These are phyloP conservation scores for Dromiciops gliroides DNA, from an alignment of 2,113 vertebrate species.

Conservation along the genomic window DNA sequence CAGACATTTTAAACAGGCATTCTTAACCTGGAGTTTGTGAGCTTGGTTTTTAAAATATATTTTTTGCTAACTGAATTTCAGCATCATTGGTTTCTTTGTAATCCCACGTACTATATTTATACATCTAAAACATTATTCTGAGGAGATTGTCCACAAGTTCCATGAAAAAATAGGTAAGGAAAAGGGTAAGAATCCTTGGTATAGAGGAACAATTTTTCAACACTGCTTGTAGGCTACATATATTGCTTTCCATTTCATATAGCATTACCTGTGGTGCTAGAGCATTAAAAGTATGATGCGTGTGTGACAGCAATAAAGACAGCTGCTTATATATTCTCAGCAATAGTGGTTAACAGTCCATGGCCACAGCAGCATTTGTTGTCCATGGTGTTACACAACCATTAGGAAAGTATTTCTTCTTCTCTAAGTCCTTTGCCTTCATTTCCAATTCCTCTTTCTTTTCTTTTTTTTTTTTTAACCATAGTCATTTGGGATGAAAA, in stretches of 20 bases:
- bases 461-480: neutral
- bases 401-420: constrained; percentile 66
- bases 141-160: neutral
- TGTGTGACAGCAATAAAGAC: constrained; percentile 59
- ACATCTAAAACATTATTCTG: neutral
- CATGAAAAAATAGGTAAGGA: neutral
- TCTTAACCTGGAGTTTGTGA: neutral
- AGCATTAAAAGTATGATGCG: constrained; percentile 75
- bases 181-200: neutral
- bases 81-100: neutral
- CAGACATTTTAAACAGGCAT: neutral
- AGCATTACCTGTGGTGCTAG: neutral
- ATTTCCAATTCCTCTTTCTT: constrained; percentile 22
- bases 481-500: constrained; percentile 40
- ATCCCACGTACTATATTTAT: neutral
- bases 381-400: constrained; percentile 71
- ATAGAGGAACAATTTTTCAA: neutral
- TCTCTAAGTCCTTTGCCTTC: constrained; percentile 24
- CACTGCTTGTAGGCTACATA: neutral
- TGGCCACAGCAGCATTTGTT: constrained; percentile 31
- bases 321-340: constrained; percentile 71
- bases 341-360: constrained; percentile 73
- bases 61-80: neutral
- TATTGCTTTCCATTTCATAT: constrained; percentile 3
- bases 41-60: neutral